phyloP scores from a whole-genome alignment of 2,113 vertebrate genomes.

The Syrmaticus mikado region DNA sequence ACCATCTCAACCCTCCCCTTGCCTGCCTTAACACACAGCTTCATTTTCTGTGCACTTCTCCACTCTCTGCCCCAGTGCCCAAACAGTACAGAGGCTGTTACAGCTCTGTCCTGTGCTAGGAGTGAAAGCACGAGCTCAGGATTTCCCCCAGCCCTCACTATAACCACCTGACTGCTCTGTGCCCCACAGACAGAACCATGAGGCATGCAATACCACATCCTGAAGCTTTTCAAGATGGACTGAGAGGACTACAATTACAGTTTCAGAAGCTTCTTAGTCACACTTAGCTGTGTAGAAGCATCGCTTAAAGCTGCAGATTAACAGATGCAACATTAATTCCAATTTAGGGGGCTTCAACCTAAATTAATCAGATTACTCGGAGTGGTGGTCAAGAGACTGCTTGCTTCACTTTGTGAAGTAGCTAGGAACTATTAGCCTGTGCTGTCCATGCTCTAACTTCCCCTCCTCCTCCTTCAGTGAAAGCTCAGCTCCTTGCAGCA shows the following conservation, averaged over 20 bases:
- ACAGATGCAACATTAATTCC: background rate
- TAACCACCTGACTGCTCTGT: background rate
- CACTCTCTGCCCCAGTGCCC: background rate
- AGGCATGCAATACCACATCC: background rate
- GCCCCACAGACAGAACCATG: background rate
- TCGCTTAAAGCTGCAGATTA: background rate
- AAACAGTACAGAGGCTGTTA: fast-evolving
- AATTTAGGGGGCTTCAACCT: background rate
- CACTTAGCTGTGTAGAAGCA: background rate
- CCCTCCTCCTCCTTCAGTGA: fast-evolving
- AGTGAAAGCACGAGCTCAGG: background rate
- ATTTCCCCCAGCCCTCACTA: background rate
- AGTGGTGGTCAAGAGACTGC: background rate
- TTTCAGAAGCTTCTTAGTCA: background rate
- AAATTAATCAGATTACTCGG: background rate
- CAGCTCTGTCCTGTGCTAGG: fast-evolving
- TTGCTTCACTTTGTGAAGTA: background rate
- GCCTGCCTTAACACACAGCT: background rate
- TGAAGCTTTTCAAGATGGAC: background rate
- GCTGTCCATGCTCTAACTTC: background rate
- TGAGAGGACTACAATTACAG: background rate
- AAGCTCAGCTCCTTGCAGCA: background rate
- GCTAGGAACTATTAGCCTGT: background rate
- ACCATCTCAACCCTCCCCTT: background rate
- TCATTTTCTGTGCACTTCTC: background rate